Conservation (phyloP, 1,140 invertebrate genomes). For the Bombus consobrinus region DNA sequence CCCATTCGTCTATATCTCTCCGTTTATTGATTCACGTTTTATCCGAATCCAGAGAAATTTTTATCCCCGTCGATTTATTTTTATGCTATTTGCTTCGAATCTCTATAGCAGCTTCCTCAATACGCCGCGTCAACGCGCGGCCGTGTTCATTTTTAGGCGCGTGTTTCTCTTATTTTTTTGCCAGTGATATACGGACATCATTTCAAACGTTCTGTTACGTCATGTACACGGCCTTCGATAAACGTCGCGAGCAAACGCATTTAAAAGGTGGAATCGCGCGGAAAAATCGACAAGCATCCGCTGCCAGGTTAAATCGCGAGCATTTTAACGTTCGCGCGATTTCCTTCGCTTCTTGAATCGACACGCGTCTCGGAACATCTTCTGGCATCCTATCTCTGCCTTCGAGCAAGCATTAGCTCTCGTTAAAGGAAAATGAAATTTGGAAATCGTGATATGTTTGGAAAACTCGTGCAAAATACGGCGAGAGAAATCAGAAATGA, state of each 20-base stretch:
- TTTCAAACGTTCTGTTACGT: conserved; percentile 26
- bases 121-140: neutral
- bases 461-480: neutral
- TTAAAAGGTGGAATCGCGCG: conserved; percentile 33
- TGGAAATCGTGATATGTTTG: too few relatives aligned
- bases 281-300: conserved; percentile 41
- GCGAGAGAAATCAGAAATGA: neutral
- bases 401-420: too few relatives aligned
- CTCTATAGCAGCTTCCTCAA: neutral
- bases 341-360: conserved; percentile 2
- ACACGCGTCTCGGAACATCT: neutral
- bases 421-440: neutral
- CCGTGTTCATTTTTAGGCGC: conserved; percentile 17
- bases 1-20: neutral
- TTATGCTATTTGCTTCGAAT: conserved; percentile 26
- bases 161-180: neutral
- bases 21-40: conserved; percentile 24
- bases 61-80: conserved; percentile 34
- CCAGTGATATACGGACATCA: conserved; percentile 2
- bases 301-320: conserved; percentile 29
- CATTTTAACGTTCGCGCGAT: conserved; percentile 47
- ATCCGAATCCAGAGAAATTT: conserved; percentile 23
- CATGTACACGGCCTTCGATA: conserved; percentile 56
- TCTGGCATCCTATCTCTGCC: neutral
- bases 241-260: conserved; percentile 58